These are phyloP conservation scores for Leucoma salicis DNA, from an alignment of 2,888 invertebrate genomes.

Conservation along the genomic window DNA sequence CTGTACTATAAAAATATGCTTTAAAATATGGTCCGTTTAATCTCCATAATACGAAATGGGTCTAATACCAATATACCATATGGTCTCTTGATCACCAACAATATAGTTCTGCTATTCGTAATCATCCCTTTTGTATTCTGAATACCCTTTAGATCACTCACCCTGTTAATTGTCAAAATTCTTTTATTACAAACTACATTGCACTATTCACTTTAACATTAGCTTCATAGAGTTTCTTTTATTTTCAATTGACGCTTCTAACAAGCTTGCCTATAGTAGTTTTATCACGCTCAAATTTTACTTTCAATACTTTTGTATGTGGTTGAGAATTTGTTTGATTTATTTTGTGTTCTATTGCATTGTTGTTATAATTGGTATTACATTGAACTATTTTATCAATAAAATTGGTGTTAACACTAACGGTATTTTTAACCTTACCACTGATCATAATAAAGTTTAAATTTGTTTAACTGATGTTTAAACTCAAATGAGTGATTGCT, in stretches of 20 bases:
- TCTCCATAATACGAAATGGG: slow-evolving; percentile 50
- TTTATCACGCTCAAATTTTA: slow-evolving; percentile 56
- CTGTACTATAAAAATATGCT: slow-evolving; percentile 68
- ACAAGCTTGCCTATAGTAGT: slow-evolving; percentile 60
- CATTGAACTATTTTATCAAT: slow-evolving; percentile 10
- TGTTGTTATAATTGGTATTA: slow-evolving; percentile 27
- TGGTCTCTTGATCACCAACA: slow-evolving; percentile 65
- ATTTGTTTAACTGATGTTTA: slow-evolving; percentile 8
- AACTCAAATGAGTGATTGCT: slow-evolving; percentile 50
- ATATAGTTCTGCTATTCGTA: slow-evolving; percentile 55
- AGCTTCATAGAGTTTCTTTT: slow-evolving; percentile 16
- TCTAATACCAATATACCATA: slow-evolving; percentile 70
- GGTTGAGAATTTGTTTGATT: slow-evolving; percentile 5
- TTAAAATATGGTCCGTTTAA: slow-evolving; percentile 70
- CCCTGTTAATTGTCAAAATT: slow-evolving; percentile 71
- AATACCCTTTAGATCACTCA: slow-evolving; percentile 71
- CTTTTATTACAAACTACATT: slow-evolving; percentile 33
- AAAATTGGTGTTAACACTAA: slow-evolving; percentile 9
- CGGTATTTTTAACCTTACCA: slow-evolving; percentile 32
- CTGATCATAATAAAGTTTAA: slow-evolving; percentile 25
- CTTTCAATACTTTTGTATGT: slow-evolving; percentile 47
- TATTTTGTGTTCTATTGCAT: slow-evolving; percentile 33
- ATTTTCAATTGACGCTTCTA: slow-evolving; percentile 29
- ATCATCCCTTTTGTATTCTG: slow-evolving; percentile 68
- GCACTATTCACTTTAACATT: slow-evolving; percentile 28